A percentile compares a stretch with the other conserved stretches of the same genome.
Evolutionary conservation across 2,888 invertebrate species (phyloP).

Genomic region (Euplexia lucipara): DNA sequence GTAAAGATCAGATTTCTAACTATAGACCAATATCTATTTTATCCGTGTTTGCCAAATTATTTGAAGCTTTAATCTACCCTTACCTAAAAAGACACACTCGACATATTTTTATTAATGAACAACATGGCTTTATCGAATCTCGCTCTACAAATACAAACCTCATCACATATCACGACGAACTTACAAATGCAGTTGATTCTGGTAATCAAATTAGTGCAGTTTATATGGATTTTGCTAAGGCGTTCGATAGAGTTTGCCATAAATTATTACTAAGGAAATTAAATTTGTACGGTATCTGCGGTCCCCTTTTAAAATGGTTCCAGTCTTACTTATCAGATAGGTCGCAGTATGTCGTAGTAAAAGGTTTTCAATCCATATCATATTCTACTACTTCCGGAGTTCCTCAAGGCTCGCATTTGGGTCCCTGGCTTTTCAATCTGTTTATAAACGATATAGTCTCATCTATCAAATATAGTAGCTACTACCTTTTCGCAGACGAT

Average conservation of each 20-base stretch:
- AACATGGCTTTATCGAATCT: too few species aligned
- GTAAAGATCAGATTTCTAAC: too few species aligned
- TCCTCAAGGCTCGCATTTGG: conserved; percentile 10
- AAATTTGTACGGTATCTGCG: not conserved
- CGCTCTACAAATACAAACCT: not conserved
- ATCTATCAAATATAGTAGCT: conserved; percentile 11
- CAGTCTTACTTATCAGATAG: conserved; percentile 3
- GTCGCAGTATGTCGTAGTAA: not conserved
- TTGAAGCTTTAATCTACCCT: too few species aligned
- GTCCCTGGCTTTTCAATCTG: conserved; percentile 10
- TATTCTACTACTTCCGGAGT: not conserved
- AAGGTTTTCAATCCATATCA: not conserved
- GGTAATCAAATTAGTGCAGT: not conserved
- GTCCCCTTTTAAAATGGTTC: conserved; percentile 14
- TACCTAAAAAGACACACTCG: too few species aligned
- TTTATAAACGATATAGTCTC: conserved; percentile 13
- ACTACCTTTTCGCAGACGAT: conserved; percentile 11
- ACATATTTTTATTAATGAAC: too few species aligned
- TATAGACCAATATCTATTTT: too few species aligned
- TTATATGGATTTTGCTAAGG: conserved; percentile 17
- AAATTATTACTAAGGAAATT: conserved; percentile 6
- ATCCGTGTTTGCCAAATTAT: too few species aligned
- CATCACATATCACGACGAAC: not conserved
- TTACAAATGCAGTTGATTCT: not conserved
- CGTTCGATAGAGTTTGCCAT: conserved; percentile 1